Percentiles rank a stretch among this genome's conserved stretches.
Evolutionary conservation across 1,140 invertebrate genomes (phyloP).

Genomic region (Armadillidium nasatum): DNA sequence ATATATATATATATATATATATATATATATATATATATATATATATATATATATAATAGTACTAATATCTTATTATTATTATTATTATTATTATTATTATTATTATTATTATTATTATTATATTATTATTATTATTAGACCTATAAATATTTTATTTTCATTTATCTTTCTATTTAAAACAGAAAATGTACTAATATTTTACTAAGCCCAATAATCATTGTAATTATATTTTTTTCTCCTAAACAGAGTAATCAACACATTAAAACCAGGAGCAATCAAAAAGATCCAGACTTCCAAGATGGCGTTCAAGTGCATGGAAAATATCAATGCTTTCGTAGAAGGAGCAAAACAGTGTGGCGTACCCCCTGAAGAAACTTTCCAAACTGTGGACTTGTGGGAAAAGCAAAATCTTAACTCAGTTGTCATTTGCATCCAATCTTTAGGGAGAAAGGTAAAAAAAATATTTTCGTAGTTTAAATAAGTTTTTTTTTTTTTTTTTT

Average conservation of each 20-base stretch:
- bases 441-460: slow-evolving; percentile 83
- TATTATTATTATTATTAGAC: too few species aligned
- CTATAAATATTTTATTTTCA: too few species aligned
- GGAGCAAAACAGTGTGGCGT: slow-evolving; percentile 82
- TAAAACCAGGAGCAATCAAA: slow-evolving; percentile 73
- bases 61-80: neutral
- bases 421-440: slow-evolving; percentile 85
- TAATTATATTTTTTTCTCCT: neutral
- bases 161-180: too few species aligned
- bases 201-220: too few species aligned
- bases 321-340: slow-evolving; percentile 90
- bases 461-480: too few species aligned
- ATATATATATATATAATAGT: too few species aligned
- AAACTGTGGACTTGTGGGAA: slow-evolving; percentile 96
- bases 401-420: slow-evolving; percentile 91
- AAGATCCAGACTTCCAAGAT: slow-evolving; percentile 79
- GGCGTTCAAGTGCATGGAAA: slow-evolving; percentile 99
- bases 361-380: slow-evolving; percentile 90
- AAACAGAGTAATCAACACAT: slow-evolving; percentile 69
- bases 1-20: too few species aligned
- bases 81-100: neutral
- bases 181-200: too few species aligned
- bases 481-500: too few species aligned
- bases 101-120: too few species aligned
- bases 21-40: too few species aligned